Percentiles rank a stretch among this genome's conserved stretches.
Evolutionary conservation across 2,797 vertebrate species (phyloP).

Genomic region (Ctenopoma kingsleyae): DNA sequence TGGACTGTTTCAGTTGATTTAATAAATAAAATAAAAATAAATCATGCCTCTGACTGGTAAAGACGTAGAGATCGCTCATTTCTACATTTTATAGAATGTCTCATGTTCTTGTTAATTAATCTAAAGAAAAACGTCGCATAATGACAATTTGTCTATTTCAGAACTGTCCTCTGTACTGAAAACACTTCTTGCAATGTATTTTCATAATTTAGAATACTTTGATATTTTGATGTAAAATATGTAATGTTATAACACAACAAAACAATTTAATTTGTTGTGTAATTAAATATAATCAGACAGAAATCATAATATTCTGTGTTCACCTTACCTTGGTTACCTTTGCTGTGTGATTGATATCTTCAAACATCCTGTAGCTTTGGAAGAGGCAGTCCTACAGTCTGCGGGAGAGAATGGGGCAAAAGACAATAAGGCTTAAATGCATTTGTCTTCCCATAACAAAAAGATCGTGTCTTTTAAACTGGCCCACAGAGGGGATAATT

Average conservation of each 20-base stretch:
- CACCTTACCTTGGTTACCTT: background rate
- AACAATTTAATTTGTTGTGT: background rate
- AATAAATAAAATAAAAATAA: background rate
- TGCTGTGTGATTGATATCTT: background rate
- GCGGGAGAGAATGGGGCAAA: background rate
- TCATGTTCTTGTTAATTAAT: no score
- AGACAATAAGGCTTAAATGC: background rate
- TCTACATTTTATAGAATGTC: background rate
- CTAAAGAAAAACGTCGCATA: background rate
- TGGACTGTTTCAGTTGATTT: constrained; percentile 4
- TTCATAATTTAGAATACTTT: background rate
- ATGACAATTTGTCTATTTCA: background rate
- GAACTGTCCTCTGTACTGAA: background rate
- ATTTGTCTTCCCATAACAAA: background rate
- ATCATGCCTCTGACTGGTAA: background rate
- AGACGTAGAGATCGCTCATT: background rate
- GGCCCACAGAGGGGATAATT: background rate
- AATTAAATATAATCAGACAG: constrained; percentile 8
- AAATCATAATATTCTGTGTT: background rate
- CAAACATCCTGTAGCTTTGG: background rate
- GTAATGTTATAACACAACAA: background rate
- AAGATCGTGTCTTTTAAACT: background rate
- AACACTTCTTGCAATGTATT: background rate
- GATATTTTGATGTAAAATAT: background rate
- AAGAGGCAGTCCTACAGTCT: background rate